Conservation (phyloP, 2,888 invertebrate genomes). For the Linnaemya tessellans region DNA sequence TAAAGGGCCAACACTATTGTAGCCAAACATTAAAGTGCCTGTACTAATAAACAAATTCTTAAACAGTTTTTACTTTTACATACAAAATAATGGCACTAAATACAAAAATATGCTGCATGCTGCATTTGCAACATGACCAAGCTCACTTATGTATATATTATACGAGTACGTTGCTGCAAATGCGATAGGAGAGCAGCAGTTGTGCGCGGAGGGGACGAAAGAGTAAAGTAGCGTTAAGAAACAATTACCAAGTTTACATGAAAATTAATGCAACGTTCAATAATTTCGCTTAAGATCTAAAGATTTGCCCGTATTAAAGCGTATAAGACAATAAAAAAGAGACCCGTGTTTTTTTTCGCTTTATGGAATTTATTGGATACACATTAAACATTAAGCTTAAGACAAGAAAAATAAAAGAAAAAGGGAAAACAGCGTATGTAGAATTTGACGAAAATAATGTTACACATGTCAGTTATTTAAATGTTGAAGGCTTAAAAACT, state of each 20-base stretch:
- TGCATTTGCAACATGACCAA: conserved; percentile 22
- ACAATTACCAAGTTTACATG: conserved; percentile 74
- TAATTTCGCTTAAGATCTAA: conserved; percentile 73
- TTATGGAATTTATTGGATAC: conserved; percentile 58
- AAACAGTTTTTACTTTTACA: conserved; percentile 41
- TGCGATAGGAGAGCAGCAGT: not conserved
- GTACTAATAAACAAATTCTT: conserved; percentile 25
- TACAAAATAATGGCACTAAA: conserved; percentile 37
- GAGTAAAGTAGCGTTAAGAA: conserved; percentile 74
- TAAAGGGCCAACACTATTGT: not conserved
- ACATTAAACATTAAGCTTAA: conserved; percentile 51
- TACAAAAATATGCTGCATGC: not conserved
- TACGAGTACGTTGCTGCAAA: not conserved
- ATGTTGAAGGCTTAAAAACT: conserved; percentile 50
- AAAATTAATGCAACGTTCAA: conserved; percentile 72
- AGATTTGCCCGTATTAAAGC: conserved; percentile 67
- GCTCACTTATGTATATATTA: not conserved
- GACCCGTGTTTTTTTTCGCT: conserved; percentile 27
- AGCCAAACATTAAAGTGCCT: conserved; percentile 1
- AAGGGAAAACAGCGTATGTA: not conserved
- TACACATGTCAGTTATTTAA: conserved; percentile 70
- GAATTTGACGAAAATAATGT: conserved; percentile 58
- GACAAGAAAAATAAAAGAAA: not conserved
- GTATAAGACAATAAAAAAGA: conserved; percentile 62
- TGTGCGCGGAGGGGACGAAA: not conserved